Evolutionary conservation across 1,140 invertebrate genomes (phyloP), one percentile per base, ranked within the genome.

Genomic region (Leptopilina clavipes): DNA sequence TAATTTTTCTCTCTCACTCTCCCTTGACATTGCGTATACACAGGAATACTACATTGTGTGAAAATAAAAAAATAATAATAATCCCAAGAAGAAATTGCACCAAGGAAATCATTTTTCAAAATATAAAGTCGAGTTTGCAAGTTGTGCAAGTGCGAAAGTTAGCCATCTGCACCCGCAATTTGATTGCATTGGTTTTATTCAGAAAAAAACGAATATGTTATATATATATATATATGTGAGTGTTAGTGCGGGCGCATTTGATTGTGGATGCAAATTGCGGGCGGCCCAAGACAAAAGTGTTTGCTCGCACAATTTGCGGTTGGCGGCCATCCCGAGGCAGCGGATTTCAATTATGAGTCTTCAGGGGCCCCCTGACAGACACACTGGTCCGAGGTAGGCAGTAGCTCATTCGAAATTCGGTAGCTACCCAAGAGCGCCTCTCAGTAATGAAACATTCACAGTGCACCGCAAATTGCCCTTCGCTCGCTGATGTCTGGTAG

Each of bases 351-450:
- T 90, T 89, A 90, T 83, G 86, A 87, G 84, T 86, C 84, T 85
- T 86, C 83, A 82, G 81, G 81, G 79, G 37, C 37, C 9, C 37
- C 79, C 83, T 83, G 86, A 84, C 83, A 83, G 84, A 80, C 79
- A 76, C 76, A 76, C 74, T 76, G 79, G 76, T 78, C 72, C 79
- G 76, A 81, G 77, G 74, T 79, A 81, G 76, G 75, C 82, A 82
- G 88, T 87, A 89, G 88, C 88, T 89, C 88, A 89, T 90, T 89
- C 87, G 86, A 89, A 90, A 90, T 90, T 90, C 89, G 89, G 89
- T 90, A 90, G 89, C 89, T 86, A 82, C 70, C 81, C 79, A 59
- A 76, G 85, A 85, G 83, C 85, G 83, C 85, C 85, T 85, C 85
- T 77, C 81, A 78, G 86, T 90, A 89, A 90, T 90, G 89, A 90